Evolutionary conservation across 23 tunicate genomes (phyloP).

Genomic region (Styela plicata): DNA sequence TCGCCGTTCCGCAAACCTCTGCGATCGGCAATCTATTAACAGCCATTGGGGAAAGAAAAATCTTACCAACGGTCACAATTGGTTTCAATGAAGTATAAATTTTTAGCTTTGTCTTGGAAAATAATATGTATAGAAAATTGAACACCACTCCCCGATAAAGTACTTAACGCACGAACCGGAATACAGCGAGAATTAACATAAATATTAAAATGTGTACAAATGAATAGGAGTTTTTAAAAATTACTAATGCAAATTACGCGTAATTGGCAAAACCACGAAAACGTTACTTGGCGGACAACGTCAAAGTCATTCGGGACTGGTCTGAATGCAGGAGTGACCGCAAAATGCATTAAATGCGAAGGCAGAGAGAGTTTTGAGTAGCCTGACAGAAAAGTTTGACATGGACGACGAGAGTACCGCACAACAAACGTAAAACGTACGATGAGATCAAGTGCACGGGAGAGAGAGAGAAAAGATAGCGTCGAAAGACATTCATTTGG

Average conservation of each 20-base stretch:
- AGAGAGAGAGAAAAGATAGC: conserved; percentile 18
- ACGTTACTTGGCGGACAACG: not conserved
- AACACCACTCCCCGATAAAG: too few species aligned
- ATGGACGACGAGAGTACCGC: not conserved
- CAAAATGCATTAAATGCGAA: not conserved
- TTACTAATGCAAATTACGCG: not conserved
- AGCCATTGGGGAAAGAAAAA: too few species aligned
- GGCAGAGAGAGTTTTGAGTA: not conserved
- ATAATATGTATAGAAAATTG: too few species aligned
- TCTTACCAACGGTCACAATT: too few species aligned
- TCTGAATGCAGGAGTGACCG: not conserved
- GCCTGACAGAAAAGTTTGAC: not conserved
- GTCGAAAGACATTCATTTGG: conserved; percentile 17
- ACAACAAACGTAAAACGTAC: not conserved
- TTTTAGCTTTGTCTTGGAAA: too few species aligned
- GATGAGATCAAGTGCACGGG: conserved; percentile 19
- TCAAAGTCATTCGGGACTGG: not conserved
- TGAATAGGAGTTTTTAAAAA: too few species aligned
- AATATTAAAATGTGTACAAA: too few species aligned
- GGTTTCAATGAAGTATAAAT: too few species aligned
- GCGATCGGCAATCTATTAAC: too few species aligned
- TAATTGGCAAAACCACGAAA: not conserved
- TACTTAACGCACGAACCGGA: too few species aligned
- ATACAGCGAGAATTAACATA: too few species aligned
- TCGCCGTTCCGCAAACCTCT: too few species aligned